Evolutionary conservation across 2,888 invertebrate species (phyloP).

Genomic region (Drosophila austrosaltans): DNA sequence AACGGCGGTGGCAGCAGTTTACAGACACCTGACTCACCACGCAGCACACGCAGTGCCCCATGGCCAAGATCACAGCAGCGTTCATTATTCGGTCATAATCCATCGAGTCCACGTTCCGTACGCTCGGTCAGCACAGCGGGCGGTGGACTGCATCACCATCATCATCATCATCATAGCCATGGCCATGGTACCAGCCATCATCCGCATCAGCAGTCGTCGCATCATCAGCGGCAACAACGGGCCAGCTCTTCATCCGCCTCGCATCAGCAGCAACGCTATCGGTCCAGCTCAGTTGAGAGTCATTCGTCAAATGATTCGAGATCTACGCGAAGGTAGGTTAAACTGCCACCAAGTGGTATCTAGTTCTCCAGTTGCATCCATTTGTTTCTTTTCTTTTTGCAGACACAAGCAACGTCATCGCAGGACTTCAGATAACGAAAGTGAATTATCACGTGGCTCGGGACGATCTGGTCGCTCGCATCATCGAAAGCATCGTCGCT

Average conservation of each 20-base stretch:
- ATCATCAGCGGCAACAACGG: conserved; percentile 81
- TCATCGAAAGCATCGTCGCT: conserved; percentile 89
- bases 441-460: conserved; percentile 93
- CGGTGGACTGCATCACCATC: conserved; percentile 79
- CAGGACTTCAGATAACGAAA: conserved; percentile 94
- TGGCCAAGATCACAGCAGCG: conserved; percentile 90
- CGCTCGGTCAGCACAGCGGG: conserved; percentile 86
- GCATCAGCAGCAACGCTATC: conserved; percentile 84
- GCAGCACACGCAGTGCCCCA: conserved; percentile 92
- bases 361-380: background rate
- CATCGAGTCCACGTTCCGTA: conserved; percentile 92
- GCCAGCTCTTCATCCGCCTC: conserved; percentile 82
- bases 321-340: conserved; percentile 88
- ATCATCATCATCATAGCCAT: conserved; percentile 77
- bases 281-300: conserved; percentile 94
- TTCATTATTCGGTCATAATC: conserved; percentile 90
- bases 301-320: conserved; percentile 94
- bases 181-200: conserved; percentile 71
- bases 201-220: conserved; percentile 62
- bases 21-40: conserved; percentile 87
- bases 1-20: conserved; percentile 76
- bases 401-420: conserved; percentile 91
- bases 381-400: background rate
- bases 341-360: background rate
- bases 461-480: conserved; percentile 91